phyloP scores from a whole-genome alignment of 2,797 vertebrate genomes.

The Argya squamiceps region DNA sequence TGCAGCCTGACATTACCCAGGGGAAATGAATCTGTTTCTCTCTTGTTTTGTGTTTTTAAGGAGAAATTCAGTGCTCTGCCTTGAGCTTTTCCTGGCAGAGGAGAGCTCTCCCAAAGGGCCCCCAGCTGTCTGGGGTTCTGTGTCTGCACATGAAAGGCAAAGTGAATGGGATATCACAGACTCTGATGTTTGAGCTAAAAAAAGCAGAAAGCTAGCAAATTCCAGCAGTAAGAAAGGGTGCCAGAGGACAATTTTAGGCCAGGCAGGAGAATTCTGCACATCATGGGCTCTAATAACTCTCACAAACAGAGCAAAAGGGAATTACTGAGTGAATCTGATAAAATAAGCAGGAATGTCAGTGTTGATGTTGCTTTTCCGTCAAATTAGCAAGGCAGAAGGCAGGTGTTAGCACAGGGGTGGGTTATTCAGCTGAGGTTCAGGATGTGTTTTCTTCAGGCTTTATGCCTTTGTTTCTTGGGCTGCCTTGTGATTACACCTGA shows the following conservation, averaged over 20 bases:
- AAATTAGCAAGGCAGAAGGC: not conserved
- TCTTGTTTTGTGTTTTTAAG: not conserved
- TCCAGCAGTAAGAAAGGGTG: not conserved
- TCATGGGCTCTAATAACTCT: not conserved
- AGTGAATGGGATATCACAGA: not conserved
- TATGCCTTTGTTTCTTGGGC: not conserved
- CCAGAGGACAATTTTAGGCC: not conserved
- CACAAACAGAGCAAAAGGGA: not conserved
- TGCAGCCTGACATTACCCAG: not conserved
- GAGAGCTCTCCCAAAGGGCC: not conserved
- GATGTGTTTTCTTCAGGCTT: not conserved
- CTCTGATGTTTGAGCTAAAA: not conserved
- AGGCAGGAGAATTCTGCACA: not conserved
- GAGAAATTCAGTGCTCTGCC: not conserved
- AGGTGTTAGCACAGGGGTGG: not conserved
- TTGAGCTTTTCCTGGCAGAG: not conserved
- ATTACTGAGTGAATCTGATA: not conserved
- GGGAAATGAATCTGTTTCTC: not conserved
- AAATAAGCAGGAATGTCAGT: not conserved
- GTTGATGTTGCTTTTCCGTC: not conserved
- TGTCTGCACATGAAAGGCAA: not conserved
- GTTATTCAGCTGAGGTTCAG: not conserved
- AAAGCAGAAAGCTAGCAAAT: not conserved
- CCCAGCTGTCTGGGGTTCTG: not conserved
- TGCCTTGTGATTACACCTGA: fast-evolving